phyloP scores from a whole-genome alignment of 2,113 vertebrate species.

The Perognathus longimembris region DNA sequence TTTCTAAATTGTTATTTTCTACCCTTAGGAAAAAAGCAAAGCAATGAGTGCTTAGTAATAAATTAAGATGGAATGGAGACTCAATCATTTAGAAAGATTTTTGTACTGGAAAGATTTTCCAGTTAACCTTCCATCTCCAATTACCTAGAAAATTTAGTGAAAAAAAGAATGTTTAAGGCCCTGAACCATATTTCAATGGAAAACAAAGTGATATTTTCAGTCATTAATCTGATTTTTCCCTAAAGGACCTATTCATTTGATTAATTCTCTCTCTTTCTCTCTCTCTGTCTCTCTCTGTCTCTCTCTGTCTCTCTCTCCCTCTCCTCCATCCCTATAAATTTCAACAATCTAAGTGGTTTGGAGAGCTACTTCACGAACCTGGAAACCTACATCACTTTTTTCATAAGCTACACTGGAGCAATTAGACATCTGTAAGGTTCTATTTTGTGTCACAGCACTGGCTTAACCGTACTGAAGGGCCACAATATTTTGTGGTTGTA shows the following conservation, averaged over 20 bases:
- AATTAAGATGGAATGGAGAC: conserved; percentile 53
- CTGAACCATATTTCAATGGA: conserved; percentile 46
- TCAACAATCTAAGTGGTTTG: conserved; percentile 29
- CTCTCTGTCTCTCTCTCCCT: conserved; percentile 10
- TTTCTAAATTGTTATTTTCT: conserved; percentile 40
- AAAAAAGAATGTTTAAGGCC: conserved; percentile 45
- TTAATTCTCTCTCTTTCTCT: conserved; percentile 33
- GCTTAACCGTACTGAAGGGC: background rate
- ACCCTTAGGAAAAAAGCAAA: conserved; percentile 48
- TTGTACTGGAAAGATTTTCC: conserved; percentile 44
- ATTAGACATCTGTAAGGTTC: background rate
- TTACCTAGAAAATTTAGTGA: conserved; percentile 65
- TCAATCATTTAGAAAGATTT: conserved; percentile 67
- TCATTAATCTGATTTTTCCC: conserved; percentile 62
- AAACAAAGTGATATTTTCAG: conserved; percentile 59
- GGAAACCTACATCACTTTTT: background rate
- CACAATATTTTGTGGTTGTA: background rate
- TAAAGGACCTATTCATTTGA: conserved; percentile 41
- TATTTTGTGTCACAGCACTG: background rate
- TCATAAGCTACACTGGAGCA: background rate
- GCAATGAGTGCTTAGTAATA: conserved; percentile 32
- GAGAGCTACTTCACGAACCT: background rate
- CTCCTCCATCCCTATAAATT: conserved; percentile 7
- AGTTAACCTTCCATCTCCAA: conserved; percentile 63
- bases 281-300: conserved; percentile 2